Conservation (phyloP, 1,140 invertebrate genomes). For the Achroia grisella region DNA sequence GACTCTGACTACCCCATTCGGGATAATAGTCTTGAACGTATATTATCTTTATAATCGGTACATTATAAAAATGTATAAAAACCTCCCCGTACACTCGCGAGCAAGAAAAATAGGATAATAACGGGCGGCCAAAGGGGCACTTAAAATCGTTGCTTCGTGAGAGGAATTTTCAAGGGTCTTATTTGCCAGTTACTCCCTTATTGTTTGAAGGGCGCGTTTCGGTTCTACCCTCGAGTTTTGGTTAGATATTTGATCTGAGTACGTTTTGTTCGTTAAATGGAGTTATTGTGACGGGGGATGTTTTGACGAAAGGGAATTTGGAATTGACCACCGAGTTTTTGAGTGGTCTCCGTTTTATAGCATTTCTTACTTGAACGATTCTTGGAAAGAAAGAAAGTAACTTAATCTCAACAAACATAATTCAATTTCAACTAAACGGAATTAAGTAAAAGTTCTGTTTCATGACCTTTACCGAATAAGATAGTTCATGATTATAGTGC, state of each 20-base stretch:
- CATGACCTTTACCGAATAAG: no score
- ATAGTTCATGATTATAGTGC: no score
- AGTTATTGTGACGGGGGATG: not conserved
- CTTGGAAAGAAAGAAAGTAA: no score
- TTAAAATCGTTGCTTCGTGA: slow-evolving; percentile 29
- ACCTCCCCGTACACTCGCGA: slow-evolving; percentile 3
- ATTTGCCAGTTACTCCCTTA: not conserved
- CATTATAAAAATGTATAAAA: not conserved
- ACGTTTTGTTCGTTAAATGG: not conserved
- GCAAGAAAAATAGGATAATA: slow-evolving; percentile 40
- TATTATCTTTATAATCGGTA: not conserved
- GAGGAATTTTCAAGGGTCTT: slow-evolving; percentile 30
- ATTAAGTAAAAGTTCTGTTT: no score
- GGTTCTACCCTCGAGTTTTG: not conserved
- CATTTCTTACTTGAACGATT: no score
- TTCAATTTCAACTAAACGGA: no score
- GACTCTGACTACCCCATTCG: no score
- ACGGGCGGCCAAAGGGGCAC: slow-evolving; percentile 20
- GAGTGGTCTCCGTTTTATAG: no score
- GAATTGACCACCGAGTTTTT: no score
- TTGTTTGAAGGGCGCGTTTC: not conserved
- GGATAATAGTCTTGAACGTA: not conserved
- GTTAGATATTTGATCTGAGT: not conserved
- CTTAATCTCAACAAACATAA: no score
- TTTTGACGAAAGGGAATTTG: no score